Conservation (phyloP, 1,140 invertebrate species). For the Contarinia nasturtii region DNA sequence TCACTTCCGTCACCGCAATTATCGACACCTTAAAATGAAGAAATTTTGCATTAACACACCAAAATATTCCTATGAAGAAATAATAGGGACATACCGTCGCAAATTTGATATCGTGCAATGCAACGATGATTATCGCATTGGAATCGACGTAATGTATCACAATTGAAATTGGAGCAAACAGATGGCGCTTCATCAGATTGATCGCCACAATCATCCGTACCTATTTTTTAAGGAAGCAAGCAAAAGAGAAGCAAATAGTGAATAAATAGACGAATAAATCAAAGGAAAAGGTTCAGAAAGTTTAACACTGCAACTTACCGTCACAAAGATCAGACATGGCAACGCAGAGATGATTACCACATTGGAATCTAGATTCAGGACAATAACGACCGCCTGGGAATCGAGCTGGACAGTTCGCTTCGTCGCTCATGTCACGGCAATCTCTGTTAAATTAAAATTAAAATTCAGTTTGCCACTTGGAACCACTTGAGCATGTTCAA, state of each 20-base stretch:
- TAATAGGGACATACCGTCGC: slow-evolving; percentile 8
- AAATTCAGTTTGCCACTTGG: no score
- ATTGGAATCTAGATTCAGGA: slow-evolving; percentile 75
- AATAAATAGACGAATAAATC: no score
- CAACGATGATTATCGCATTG: slow-evolving; percentile 79
- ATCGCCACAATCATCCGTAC: slow-evolving; percentile 75
- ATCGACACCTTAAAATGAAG: slow-evolving; percentile 32
- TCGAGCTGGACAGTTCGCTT: slow-evolving; percentile 75
- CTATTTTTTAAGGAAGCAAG: no score
- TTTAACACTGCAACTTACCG: no score
- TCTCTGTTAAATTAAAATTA: slow-evolving; percentile 44
- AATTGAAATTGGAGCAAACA: slow-evolving; percentile 67
- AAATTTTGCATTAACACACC: slow-evolving; percentile 37
- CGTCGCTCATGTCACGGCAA: slow-evolving; percentile 82
- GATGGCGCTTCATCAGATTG: slow-evolving; percentile 66
- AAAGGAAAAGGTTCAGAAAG: no score
- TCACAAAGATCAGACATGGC: slow-evolving; percentile 70
- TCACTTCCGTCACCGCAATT: slow-evolving; percentile 88
- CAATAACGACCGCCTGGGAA: slow-evolving; percentile 72
- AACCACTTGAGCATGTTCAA: no score
- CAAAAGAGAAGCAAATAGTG: no score
- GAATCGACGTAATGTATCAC: slow-evolving; percentile 60
- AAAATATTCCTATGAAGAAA: background rate
- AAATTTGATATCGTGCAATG: slow-evolving; percentile 59
- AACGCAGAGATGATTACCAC: slow-evolving; percentile 82